A percentile compares a stretch with the other conserved stretches of the same genome.
Conservation (phyloP, 1,140 invertebrate species). For the Scaptodrosophila lebanonensis region DNA sequence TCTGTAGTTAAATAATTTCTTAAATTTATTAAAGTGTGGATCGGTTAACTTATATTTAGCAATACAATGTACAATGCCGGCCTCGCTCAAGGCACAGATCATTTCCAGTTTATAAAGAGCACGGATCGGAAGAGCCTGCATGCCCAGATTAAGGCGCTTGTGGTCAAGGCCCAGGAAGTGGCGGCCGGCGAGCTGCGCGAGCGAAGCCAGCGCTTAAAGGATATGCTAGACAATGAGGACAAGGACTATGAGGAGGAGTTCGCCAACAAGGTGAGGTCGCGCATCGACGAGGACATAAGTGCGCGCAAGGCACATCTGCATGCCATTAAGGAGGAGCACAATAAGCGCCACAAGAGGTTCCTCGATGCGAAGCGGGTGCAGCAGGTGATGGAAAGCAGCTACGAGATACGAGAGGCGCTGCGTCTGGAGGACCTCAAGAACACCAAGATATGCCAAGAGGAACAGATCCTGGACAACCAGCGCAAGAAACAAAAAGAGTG, state of each 20-base stretch:
- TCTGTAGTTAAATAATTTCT: too few species aligned
- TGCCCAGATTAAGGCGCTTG: constrained; percentile 57
- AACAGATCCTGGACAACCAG: constrained; percentile 62
- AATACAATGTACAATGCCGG: constrained; percentile 33
- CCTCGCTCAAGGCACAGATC: constrained; percentile 35
- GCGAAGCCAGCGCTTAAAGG: constrained; percentile 37
- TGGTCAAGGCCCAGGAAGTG: constrained; percentile 45
- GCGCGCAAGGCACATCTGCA: constrained; percentile 50
- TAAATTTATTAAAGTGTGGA: constrained; percentile 1
- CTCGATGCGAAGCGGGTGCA: constrained; percentile 50
- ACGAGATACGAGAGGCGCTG: constrained; percentile 63
- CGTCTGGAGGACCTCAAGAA: constrained; percentile 44
- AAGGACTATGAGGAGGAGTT: constrained; percentile 62
- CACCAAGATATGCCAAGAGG: constrained; percentile 47
- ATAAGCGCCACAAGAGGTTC: constrained; percentile 39
- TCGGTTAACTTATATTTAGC: not conserved
- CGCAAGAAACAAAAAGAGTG: constrained; percentile 38
- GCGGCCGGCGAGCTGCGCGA: constrained; percentile 40
- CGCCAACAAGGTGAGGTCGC: constrained; percentile 54
- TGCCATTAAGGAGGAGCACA: constrained; percentile 45
- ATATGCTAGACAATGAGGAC: constrained; percentile 55
- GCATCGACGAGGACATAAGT: constrained; percentile 57
- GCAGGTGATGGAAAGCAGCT: constrained; percentile 58
- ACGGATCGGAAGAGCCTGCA: constrained; percentile 64
- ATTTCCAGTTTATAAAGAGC: constrained; percentile 51